Conservation (phyloP, 2,113 vertebrate genomes). For the Boleophthalmus pectinirostris region DNA sequence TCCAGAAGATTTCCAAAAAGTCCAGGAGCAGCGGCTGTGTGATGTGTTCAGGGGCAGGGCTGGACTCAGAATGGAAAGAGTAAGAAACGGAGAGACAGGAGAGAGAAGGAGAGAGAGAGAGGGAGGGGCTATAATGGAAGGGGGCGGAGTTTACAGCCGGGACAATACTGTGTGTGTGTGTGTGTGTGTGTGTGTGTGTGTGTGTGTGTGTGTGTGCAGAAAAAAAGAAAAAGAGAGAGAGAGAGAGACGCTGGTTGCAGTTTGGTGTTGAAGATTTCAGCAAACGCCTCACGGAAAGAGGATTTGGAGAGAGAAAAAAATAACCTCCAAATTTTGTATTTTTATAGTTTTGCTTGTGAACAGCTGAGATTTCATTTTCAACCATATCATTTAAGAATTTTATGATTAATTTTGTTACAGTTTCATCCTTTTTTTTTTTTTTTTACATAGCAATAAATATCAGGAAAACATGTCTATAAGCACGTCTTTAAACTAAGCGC, state of each 20-base stretch:
- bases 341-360: not conserved
- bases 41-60: constrained; percentile 6
- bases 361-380: not conserved
- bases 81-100: not conserved
- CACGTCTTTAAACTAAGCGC: too few species aligned
- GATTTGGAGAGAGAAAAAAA: not conserved
- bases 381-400: not conserved
- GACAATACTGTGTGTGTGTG: not conserved
- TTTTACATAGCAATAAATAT: too few species aligned
- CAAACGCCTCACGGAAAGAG: not conserved
- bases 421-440: too few species aligned
- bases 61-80: constrained; percentile 2
- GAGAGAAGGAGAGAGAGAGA: not conserved
- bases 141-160: not conserved
- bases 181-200: not conserved
- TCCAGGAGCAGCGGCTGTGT: not conserved
- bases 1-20: constrained; percentile 22
- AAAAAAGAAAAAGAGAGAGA: too few species aligned
- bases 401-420: too few species aligned
- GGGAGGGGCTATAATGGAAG: not conserved
- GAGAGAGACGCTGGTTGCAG: not conserved
- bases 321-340: not conserved
- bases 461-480: too few species aligned
- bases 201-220: not conserved
- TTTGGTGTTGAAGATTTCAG: not conserved